phyloP scores from a whole-genome alignment of 1,140 invertebrate species.

The Heliconius himera region DNA sequence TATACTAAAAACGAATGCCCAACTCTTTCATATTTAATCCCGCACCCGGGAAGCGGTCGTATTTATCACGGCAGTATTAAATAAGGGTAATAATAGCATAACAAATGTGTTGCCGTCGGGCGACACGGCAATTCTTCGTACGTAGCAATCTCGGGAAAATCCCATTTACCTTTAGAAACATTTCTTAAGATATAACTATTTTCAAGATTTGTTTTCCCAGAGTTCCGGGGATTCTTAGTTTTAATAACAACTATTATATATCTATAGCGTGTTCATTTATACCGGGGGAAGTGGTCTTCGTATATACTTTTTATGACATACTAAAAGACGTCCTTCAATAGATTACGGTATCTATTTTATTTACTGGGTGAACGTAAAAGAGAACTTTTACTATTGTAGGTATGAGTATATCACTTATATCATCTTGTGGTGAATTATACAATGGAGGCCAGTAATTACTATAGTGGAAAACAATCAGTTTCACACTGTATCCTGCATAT shows the following conservation, averaged over 20 bases:
- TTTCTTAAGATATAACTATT: constrained; percentile 48
- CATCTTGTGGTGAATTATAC: neutral
- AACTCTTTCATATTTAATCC: constrained; percentile 33
- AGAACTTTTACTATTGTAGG: neutral
- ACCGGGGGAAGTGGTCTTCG: neutral
- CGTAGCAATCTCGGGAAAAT: constrained; percentile 41
- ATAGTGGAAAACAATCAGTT: neutral
- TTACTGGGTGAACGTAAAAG: constrained; percentile 28
- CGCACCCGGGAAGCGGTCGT: constrained; percentile 30
- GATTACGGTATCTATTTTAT: constrained; percentile 36
- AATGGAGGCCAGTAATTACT: neutral
- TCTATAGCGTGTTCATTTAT: neutral
- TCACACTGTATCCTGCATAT: too few species aligned
- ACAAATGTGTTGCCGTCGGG: constrained; percentile 55
- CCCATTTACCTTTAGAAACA: constrained; percentile 47
- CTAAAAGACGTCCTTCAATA: constrained; percentile 27
- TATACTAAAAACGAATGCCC: constrained; percentile 16
- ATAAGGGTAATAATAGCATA: constrained; percentile 63
- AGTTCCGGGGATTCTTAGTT: constrained; percentile 4
- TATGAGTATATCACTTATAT: neutral
- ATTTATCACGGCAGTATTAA: constrained; percentile 64
- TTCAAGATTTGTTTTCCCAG: constrained; percentile 27
- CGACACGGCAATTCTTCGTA: constrained; percentile 52
- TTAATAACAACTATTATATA: constrained; percentile 2
- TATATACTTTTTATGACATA: constrained; percentile 26